These are phyloP conservation scores for Machimus atricapillus DNA, from an alignment of 2,888 invertebrate species.

Conservation along the genomic window DNA sequence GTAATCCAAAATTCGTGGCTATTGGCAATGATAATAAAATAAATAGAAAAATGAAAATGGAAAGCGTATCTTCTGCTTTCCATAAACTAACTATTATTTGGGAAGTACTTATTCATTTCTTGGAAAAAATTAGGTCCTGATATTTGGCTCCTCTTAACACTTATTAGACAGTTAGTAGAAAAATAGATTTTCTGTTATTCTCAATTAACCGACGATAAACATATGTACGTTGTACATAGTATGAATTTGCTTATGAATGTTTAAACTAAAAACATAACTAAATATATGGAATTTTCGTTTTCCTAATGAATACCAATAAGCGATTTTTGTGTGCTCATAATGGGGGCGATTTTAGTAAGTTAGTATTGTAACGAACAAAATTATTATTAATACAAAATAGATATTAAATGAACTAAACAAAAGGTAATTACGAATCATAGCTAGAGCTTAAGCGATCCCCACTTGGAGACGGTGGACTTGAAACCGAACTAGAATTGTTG, in stretches of 20 bases:
- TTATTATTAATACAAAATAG: slow-evolving; percentile 10
- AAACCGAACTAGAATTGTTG: slow-evolving; percentile 51
- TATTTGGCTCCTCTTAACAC: background rate
- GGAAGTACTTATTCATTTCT: too few species aligned
- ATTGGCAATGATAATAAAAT: too few species aligned
- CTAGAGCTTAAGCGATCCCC: slow-evolving; percentile 51
- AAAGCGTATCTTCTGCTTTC: too few species aligned
- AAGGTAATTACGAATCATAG: slow-evolving; percentile 50
- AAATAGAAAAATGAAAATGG: too few species aligned
- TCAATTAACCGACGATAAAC: background rate
- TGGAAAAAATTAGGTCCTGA: too few species aligned
- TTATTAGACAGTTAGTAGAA: background rate
- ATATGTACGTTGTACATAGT: background rate
- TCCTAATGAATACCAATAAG: background rate
- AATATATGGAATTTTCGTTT: background rate
- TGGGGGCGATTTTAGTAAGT: slow-evolving; percentile 10
- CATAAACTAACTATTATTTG: too few species aligned
- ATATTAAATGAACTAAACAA: slow-evolving; percentile 13
- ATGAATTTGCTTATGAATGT: background rate
- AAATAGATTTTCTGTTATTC: background rate
- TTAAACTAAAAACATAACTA: background rate
- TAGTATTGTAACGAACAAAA: background rate
- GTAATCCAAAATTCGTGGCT: too few species aligned
- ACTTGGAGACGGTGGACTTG: slow-evolving; percentile 51
- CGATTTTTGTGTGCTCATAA: background rate